phyloP scores from a whole-genome alignment of 2,113 vertebrate genomes.

The Polyodon spathula region DNA sequence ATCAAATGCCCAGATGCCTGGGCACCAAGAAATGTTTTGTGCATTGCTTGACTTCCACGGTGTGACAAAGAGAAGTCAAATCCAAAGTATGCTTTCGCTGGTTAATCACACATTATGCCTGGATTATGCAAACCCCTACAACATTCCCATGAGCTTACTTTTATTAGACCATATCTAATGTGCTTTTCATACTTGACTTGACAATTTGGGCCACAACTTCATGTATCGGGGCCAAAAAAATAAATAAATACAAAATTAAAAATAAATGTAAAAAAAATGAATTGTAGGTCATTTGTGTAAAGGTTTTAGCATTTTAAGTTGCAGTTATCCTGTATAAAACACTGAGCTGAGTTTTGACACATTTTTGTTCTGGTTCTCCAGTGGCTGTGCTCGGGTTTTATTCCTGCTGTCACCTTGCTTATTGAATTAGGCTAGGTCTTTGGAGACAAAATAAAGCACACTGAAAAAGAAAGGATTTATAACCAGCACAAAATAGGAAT shows the following conservation, averaged over 20 bases:
- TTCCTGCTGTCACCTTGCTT: too few species aligned
- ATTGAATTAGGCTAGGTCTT: too few species aligned
- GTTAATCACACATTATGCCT: background rate
- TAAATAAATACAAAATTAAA: too few species aligned
- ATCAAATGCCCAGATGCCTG: slow-evolving; percentile 12
- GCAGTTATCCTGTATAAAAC: too few species aligned
- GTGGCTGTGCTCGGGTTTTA: too few species aligned
- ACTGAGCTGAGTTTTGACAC: too few species aligned
- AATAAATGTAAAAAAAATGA: background rate
- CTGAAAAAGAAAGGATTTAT: too few species aligned
- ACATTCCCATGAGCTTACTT: slow-evolving; percentile 3
- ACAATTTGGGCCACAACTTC: background rate
- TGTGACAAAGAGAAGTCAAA: slow-evolving; percentile 3
- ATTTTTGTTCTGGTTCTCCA: too few species aligned
- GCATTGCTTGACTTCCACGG: slow-evolving; percentile 5
- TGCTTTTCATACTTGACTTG: slow-evolving; percentile 8
- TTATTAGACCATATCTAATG: slow-evolving; percentile 18
- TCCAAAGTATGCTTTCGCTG: background rate
- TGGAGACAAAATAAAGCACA: too few species aligned
- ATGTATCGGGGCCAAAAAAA: background rate
- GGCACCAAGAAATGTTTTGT: slow-evolving; percentile 5
- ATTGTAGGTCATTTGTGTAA: background rate
- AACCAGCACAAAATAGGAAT: too few species aligned
- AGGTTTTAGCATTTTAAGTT: too few species aligned
- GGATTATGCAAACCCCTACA: background rate